phyloP scores from a whole-genome alignment of 2,797 vertebrate genomes.

The Hapalemur alaotrensis region DNA sequence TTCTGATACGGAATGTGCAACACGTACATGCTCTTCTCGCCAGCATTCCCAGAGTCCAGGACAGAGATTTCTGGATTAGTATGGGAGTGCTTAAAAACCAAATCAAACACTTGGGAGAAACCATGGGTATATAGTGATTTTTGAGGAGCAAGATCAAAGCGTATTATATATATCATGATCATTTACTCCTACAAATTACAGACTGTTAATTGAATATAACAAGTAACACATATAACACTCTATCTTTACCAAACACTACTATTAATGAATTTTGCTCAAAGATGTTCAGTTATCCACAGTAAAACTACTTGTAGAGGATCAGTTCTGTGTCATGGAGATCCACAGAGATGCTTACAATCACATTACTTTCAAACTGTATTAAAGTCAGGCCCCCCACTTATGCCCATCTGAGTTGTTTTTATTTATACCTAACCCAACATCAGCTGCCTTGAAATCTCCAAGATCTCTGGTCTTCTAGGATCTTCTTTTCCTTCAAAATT shows the following conservation, averaged over 20 bases:
- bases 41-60: too few relatives aligned
- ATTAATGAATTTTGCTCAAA: background rate
- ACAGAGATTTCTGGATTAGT: background rate
- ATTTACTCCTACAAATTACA: background rate
- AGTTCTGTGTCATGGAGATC: background rate
- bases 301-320: background rate
- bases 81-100: background rate
- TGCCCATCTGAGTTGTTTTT: background rate
- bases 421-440: background rate
- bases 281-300: background rate
- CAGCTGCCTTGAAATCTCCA: background rate
- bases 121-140: background rate
- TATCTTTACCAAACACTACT: background rate
- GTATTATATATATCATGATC: background rate
- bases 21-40: background rate
- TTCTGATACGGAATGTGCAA: background rate
- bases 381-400: background rate
- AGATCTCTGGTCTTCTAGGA: background rate
- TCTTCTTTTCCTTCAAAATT: background rate
- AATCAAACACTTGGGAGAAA: background rate
- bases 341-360: background rate
- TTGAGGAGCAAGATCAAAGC: background rate
- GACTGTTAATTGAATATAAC: background rate
- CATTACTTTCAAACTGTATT: background rate
- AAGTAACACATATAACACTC: background rate